Evolutionary conservation across 2,113 vertebrate species (phyloP).

Genomic region (Tor tambroides): DNA sequence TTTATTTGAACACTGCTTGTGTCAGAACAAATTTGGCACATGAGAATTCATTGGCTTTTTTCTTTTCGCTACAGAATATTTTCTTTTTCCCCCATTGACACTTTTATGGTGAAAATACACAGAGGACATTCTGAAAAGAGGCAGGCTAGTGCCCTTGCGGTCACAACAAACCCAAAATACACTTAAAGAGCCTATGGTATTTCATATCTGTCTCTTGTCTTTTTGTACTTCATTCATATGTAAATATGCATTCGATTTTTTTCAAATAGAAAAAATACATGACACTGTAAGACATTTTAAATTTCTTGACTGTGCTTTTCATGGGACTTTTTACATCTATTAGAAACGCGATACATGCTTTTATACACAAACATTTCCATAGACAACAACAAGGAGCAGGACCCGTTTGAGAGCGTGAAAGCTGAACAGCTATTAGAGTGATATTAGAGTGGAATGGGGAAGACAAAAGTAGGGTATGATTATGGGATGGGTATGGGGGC

Average conservation of each 20-base stretch:
- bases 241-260: conserved; percentile 60
- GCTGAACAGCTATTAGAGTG: background rate
- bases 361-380: conserved; percentile 70
- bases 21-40: conserved; percentile 73
- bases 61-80: conserved; percentile 70
- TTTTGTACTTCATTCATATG: conserved; percentile 58
- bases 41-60: conserved; percentile 64
- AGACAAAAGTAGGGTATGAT: background rate
- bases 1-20: conserved; percentile 67
- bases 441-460: background rate
- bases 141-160: background rate
- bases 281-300: conserved; percentile 70
- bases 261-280: conserved; percentile 79
- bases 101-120: conserved; percentile 10
- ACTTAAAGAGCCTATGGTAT: conserved; percentile 18
- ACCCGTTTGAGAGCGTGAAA: conserved; percentile 58
- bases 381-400: conserved; percentile 68
- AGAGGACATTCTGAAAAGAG: background rate
- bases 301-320: conserved; percentile 76
- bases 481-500: background rate
- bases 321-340: conserved; percentile 68
- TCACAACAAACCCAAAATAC: conserved; percentile 34
- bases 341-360: conserved; percentile 77
- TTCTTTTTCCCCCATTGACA: conserved; percentile 46
- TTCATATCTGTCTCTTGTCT: conserved; percentile 4